Evolutionary conservation across 1,140 invertebrate species (phyloP), one percentile per base, ranked within the genome.

Genomic region (Lucilia cuprina): DNA sequence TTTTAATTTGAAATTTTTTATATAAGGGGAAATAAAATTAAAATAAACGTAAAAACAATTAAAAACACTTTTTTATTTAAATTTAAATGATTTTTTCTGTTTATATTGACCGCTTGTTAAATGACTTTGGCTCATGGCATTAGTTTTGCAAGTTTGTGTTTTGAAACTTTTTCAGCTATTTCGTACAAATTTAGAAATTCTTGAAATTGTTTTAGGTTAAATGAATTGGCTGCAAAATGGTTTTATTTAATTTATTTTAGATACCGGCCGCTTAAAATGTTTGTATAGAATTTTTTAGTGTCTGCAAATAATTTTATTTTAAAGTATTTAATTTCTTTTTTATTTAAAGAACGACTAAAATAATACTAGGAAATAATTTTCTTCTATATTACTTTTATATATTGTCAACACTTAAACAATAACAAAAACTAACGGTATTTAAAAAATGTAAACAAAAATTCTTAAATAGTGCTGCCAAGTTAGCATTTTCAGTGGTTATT

Each of bases 61-160:
- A 41, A 41, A 41, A 41, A 41, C 2, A 41, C 35, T 8, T 8
- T 13, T 17, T 74, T 17, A n/a, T 77, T 77, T 77, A 77, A 41
- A 77, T 77, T 77, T 77, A 77, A 77, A 77, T 77, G 41, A 10
- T 55, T 55, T 5, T 12, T 12, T 55, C 7, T 10, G 41, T 77
- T 77, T 77, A 8, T 41, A 77, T 77, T 77, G 74, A 77, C 74
- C 74, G 74, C 47, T 19, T 34, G 74, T 77, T 19, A 30, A 7
- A 34, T 77, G 74, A 77, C 74, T 77, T 77, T 77, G 74, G 74
- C 35, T 77, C 30, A 47, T 77, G 74, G 74, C 74, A 77, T 77
- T 77, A 7, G 25, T 74, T 74, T 77, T 77, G 25, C 25, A 30
- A 2, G 25, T 30, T 1, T 30, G 25, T 77, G 74, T 77, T 41